A percentile compares a stretch with the other conserved stretches of the same genome.
These are phyloP conservation scores for Todus mexicanus DNA, from an alignment of 2,797 vertebrate species.

Conservation along the genomic window DNA sequence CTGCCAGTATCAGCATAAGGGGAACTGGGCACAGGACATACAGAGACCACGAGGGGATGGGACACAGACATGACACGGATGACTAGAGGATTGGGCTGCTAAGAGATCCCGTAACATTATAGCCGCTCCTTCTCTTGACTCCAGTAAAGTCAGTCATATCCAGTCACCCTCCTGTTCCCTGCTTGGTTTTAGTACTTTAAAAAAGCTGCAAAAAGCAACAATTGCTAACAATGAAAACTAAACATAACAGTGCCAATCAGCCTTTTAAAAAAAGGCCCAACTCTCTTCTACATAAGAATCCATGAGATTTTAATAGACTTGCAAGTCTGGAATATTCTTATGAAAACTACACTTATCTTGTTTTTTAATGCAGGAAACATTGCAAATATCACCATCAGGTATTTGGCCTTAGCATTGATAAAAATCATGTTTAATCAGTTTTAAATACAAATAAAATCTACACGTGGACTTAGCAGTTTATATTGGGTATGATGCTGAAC, in stretches of 20 bases:
- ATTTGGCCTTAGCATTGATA: background rate
- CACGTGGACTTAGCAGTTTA: background rate
- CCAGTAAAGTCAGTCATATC: background rate
- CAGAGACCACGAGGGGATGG: background rate
- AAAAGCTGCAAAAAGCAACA: background rate
- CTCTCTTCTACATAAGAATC: background rate
- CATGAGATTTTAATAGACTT: background rate
- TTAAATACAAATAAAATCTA: background rate
- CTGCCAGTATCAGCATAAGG: background rate
- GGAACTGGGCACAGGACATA: background rate
- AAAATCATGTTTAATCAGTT: background rate
- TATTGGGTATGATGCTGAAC: background rate
- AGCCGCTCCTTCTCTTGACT: background rate
- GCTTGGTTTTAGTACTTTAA: background rate
- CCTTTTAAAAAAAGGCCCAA: background rate
- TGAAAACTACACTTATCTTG: background rate
- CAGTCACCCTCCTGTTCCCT: background rate
- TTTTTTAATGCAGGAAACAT: background rate
- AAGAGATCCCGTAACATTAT: background rate
- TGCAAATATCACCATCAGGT: background rate
- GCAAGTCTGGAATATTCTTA: background rate
- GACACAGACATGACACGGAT: background rate
- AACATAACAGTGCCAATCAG: background rate
- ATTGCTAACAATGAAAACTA: background rate
- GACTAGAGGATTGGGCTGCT: background rate